Percentiles rank a stretch among this genome's conserved stretches.
phyloP scores from a whole-genome alignment of 2,113 vertebrate genomes.

The Lathamus discolor region DNA sequence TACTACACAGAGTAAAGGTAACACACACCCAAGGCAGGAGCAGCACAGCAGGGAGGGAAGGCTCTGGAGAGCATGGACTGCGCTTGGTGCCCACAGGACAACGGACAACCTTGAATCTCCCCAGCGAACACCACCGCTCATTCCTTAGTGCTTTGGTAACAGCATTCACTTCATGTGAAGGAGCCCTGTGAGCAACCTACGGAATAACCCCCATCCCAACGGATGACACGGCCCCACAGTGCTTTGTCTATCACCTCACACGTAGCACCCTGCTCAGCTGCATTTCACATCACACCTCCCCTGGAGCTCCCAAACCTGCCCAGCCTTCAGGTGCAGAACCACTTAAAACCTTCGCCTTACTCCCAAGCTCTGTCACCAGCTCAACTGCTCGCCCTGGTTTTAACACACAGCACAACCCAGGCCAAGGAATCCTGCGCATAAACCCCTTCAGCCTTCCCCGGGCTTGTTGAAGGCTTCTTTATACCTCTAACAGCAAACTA shows the following conservation, averaged over 20 bases:
- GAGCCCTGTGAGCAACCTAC: rapidly evolving
- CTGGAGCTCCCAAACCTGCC: background rate
- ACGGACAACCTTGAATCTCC: rapidly evolving
- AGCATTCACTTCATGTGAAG: background rate
- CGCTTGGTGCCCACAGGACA: background rate
- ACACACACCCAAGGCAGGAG: background rate
- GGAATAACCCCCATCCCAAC: background rate
- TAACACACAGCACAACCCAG: background rate
- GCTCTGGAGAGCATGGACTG: background rate
- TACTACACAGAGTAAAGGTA: background rate
- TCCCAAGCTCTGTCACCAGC: background rate
- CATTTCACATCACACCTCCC: too few relatives aligned
- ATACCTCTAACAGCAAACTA: background rate
- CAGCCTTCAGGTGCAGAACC: background rate
- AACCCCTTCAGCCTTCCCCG: background rate
- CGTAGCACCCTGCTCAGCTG: rapidly evolving
- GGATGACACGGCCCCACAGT: rapidly evolving
- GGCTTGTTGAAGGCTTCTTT: background rate
- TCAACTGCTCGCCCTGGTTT: background rate
- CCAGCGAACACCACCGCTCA: rapidly evolving
- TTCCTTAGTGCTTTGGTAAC: background rate
- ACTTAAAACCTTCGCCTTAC: too few relatives aligned
- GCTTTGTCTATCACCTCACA: background rate
- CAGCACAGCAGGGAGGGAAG: background rate
- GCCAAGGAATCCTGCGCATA: background rate